These are phyloP conservation scores for Porites divaricata DNA, from an alignment of 92 coral and sea anemone genomes.

Conservation along the genomic window DNA sequence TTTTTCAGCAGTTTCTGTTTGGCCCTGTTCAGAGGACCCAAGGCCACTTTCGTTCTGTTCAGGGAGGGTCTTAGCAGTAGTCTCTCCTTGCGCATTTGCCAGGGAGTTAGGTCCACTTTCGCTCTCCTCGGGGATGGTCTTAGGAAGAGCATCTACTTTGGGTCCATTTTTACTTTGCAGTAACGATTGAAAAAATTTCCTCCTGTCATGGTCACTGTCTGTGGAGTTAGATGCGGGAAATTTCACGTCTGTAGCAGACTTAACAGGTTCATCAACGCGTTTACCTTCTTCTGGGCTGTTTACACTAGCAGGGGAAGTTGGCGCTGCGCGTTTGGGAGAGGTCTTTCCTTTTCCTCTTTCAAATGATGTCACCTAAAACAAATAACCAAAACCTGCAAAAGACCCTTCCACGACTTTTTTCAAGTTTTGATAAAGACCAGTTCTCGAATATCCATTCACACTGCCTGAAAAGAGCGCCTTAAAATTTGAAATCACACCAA, in stretches of 20 bases:
- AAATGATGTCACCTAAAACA: slow-evolving; percentile 52
- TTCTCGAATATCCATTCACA: too few relatives aligned
- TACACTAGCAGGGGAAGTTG: not conserved
- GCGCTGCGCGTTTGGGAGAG: not conserved
- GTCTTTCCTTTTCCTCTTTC: slow-evolving; percentile 50
- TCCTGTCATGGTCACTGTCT: slow-evolving; percentile 69
- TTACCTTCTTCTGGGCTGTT: slow-evolving; percentile 24
- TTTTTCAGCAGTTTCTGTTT: not conserved
- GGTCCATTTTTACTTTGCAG: slow-evolving; percentile 72
- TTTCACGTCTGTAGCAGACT: slow-evolving; percentile 8
- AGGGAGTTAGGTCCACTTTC: slow-evolving; percentile 46
- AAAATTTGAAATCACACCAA: too few relatives aligned
- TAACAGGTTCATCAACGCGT: not conserved
- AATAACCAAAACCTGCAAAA: too few relatives aligned
- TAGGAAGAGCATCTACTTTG: slow-evolving; percentile 27
- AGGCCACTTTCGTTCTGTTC: slow-evolving; percentile 31
- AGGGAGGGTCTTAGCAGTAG: not conserved
- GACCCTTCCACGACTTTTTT: not conserved
- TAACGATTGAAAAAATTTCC: slow-evolving; percentile 88
- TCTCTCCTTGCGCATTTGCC: slow-evolving; percentile 3
- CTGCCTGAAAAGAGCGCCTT: too few relatives aligned
- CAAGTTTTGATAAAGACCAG: not conserved
- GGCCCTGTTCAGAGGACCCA: slow-evolving; percentile 2
- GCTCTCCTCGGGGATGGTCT: slow-evolving; percentile 71
- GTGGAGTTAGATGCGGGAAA: slow-evolving; percentile 32